A percentile compares a stretch with the other conserved stretches of the same genome.
phyloP scores from a whole-genome alignment of 2,113 vertebrate genomes.

The Poeciliopsis turrubarensis region DNA sequence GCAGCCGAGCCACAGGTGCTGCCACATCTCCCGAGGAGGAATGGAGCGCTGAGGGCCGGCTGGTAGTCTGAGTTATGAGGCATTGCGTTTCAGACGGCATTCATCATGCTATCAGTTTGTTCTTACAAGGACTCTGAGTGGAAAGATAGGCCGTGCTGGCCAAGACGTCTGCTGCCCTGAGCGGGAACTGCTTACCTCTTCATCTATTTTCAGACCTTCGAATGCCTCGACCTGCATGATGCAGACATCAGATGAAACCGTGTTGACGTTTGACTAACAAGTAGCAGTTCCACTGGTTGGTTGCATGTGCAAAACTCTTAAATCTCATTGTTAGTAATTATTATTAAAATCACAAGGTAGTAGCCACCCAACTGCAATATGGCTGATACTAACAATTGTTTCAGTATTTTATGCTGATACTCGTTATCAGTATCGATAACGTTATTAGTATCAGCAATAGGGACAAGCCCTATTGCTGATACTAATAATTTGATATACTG shows the following conservation, averaged over 20 bases:
- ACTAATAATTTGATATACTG: too few relatives aligned
- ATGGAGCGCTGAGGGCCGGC: conserved; percentile 7
- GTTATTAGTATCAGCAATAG: too few relatives aligned
- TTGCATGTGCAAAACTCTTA: background rate
- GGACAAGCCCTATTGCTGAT: too few relatives aligned
- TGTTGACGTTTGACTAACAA: background rate
- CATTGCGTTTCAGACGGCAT: conserved; percentile 46
- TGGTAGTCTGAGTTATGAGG: conserved; percentile 19
- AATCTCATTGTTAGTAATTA: background rate
- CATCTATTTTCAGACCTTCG: conserved; percentile 41
- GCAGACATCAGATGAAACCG: background rate
- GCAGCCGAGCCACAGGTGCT: conserved; percentile 1
- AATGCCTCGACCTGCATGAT: conserved; percentile 11
- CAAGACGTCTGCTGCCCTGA: conserved; percentile 16
- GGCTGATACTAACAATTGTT: too few relatives aligned
- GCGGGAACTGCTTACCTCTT: conserved; percentile 1
- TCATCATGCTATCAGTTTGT: conserved; percentile 42
- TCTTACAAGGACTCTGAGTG: conserved; percentile 23
- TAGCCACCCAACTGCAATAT: background rate
- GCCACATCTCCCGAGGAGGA: background rate
- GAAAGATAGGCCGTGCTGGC: conserved; percentile 2
- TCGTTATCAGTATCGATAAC: too few relatives aligned
- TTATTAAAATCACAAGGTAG: background rate
- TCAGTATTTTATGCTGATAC: too few relatives aligned
- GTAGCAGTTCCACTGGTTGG: background rate